Evolutionary conservation across 1,140 invertebrate species (phyloP).

Genomic region (Micrasema minimum): DNA sequence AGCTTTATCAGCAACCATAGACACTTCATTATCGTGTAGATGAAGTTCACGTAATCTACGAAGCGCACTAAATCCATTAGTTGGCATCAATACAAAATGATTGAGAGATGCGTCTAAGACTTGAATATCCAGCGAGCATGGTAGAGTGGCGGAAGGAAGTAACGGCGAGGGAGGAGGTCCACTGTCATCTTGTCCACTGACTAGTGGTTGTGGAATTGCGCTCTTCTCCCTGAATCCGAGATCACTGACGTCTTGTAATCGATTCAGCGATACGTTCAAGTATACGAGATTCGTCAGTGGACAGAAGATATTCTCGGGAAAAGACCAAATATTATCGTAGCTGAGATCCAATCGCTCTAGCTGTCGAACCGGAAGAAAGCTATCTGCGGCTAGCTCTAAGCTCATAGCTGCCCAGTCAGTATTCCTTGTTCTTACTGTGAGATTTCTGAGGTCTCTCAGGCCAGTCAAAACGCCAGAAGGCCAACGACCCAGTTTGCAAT

Average conservation of each 20-base stretch:
- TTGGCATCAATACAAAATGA: slow-evolving; percentile 83
- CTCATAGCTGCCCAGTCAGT: slow-evolving; percentile 81
- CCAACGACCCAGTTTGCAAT: slow-evolving; percentile 86
- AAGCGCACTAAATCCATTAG: slow-evolving; percentile 81
- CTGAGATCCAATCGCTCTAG: slow-evolving; percentile 87
- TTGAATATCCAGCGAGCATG: slow-evolving; percentile 83
- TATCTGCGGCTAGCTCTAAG: slow-evolving; percentile 79
- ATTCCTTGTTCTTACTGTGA: slow-evolving; percentile 84
- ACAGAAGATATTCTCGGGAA: slow-evolving; percentile 88
- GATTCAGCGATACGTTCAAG: slow-evolving; percentile 86
- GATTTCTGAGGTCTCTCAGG: slow-evolving; percentile 79
- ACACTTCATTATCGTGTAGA: slow-evolving; percentile 86
- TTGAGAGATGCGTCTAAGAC: slow-evolving; percentile 86
- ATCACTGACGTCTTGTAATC: slow-evolving; percentile 84
- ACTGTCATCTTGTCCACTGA: slow-evolving; percentile 69
- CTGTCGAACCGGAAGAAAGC: slow-evolving; percentile 76
- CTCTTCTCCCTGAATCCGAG: slow-evolving; percentile 76
- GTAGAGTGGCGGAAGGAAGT: slow-evolving; percentile 61
- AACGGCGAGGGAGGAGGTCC: slow-evolving; percentile 59
- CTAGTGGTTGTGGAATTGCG: slow-evolving; percentile 67
- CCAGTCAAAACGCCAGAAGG: slow-evolving; percentile 79
- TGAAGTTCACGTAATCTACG: slow-evolving; percentile 80
- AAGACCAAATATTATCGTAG: slow-evolving; percentile 88
- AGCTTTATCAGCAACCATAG: slow-evolving; percentile 84
- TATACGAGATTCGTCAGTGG: slow-evolving; percentile 79